Percentiles rank a stretch among this genome's conserved stretches.
Evolutionary conservation across 2,797 vertebrate species (phyloP).

Genomic region (Pangasius macronema): DNA sequence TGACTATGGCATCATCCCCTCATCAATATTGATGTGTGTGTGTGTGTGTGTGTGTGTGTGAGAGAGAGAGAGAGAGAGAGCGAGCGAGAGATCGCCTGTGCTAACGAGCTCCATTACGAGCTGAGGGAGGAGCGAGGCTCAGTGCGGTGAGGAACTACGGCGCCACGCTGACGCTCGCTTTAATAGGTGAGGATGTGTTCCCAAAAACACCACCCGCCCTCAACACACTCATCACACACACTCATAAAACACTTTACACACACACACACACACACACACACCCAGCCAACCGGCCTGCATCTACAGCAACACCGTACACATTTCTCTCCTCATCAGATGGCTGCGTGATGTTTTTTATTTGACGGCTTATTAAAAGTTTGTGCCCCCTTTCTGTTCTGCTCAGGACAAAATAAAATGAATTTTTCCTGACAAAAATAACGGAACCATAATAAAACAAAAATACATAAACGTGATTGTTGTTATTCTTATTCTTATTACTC

Average conservation of each 20-base stretch:
- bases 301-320: background rate
- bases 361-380: background rate
- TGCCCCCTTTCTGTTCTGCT: background rate
- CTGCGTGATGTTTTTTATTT: background rate
- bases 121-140: slow-evolving; percentile 62
- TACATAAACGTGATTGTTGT: background rate
- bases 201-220: slow-evolving; percentile 37
- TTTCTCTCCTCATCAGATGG: background rate
- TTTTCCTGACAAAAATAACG: no score
- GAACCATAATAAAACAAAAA: background rate
- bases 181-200: slow-evolving; percentile 51
- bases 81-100: slow-evolving; percentile 55
- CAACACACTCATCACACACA: background rate
- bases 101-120: slow-evolving; percentile 84
- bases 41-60: slow-evolving; percentile 30
- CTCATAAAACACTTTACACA: background rate
- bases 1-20: slow-evolving; percentile 69
- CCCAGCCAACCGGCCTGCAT: background rate
- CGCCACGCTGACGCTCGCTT: slow-evolving; percentile 49
- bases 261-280: slow-evolving; percentile 4
- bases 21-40: slow-evolving; percentile 73
- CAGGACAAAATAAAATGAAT: background rate
- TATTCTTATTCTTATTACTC: background rate
- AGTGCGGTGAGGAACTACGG: slow-evolving; percentile 52
- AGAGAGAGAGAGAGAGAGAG: slow-evolving; percentile 3